Evolutionary conservation across 2,113 vertebrate genomes (phyloP), one percentile per base, ranked within the genome.

Genomic region (Leptobrachium ailaonicum): DNA sequence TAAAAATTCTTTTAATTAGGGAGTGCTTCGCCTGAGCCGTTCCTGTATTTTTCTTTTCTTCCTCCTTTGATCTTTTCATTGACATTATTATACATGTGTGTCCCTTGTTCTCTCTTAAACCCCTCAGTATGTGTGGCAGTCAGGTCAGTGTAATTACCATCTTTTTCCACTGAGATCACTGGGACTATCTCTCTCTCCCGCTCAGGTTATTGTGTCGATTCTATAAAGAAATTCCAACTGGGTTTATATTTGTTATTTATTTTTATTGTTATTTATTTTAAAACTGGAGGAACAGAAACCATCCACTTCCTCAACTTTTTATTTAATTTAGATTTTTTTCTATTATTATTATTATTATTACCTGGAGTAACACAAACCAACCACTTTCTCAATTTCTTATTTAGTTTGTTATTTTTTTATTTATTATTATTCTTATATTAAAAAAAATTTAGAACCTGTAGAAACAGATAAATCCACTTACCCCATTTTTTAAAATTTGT

Each of bases 1-100:
- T 81, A 81, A 81, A 60, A 81, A 75, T 75, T 81, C 50, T 32
- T 81, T 81, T 81, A 81, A 81, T 81, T 75, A 69, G 79, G 42
- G 50, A 68, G 72, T 60, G 83, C 60, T 53, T 66, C 60, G 47
- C 85, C 79, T 41, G 40, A 41, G 14, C 63, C 69, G 8, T 77
- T 73, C 45, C 3, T 0, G 14, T 75, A 6, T 47, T 81, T 50
- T 80, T 84, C 8, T 50, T 4, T 50, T 8, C 20, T 32, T 32
- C 62, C 77, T 74, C 14, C 79, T 88, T 84, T 85, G 71, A 82
- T 87, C 76, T 84, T 73, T 84, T 86, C 87, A 85, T 80, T 83
- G 75, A 73, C 84, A 68, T 69, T 75, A 41, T 83, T 85, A 84
- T 75, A 70, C 63, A 47, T 71, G 10, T 82, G 68, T 66, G 86